These are phyloP conservation scores for Falco berigora DNA, from an alignment of 2,797 vertebrate species.

Conservation along the genomic window DNA sequence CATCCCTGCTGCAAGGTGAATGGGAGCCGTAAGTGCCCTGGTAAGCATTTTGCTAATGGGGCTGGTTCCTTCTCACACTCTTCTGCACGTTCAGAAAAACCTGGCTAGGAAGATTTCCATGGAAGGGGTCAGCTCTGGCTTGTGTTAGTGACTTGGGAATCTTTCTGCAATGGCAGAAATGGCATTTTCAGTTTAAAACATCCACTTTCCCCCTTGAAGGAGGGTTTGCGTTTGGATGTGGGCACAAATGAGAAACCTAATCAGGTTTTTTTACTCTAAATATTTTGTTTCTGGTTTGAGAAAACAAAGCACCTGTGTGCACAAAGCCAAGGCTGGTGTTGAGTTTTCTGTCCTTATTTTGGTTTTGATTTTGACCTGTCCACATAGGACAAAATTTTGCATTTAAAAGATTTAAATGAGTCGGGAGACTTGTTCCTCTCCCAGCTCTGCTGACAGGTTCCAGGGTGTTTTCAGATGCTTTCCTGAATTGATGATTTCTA, in stretches of 20 bases:
- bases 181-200: not conserved
- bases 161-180: not conserved
- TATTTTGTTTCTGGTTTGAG: not conserved
- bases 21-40: accelerated
- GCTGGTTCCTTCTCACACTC: not conserved
- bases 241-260: not conserved
- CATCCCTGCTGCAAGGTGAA: not conserved
- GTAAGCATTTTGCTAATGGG: accelerated
- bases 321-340: not conserved
- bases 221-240: not conserved
- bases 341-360: not conserved
- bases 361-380: not conserved
- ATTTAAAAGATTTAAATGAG: conserved; percentile 44
- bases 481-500: conserved; percentile 59
- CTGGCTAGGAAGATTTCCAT: not conserved
- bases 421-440: not conserved
- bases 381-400: conserved; percentile 13
- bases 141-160: not conserved
- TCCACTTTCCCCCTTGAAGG: not conserved
- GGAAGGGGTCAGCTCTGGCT: not conserved
- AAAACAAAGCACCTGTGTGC: not conserved
- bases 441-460: conserved; percentile 39
- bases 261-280: not conserved
- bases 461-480: conserved; percentile 12
- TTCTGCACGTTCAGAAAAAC: not conserved